phyloP scores from a whole-genome alignment of 2,797 vertebrate species.

The Florisuga fusca region DNA sequence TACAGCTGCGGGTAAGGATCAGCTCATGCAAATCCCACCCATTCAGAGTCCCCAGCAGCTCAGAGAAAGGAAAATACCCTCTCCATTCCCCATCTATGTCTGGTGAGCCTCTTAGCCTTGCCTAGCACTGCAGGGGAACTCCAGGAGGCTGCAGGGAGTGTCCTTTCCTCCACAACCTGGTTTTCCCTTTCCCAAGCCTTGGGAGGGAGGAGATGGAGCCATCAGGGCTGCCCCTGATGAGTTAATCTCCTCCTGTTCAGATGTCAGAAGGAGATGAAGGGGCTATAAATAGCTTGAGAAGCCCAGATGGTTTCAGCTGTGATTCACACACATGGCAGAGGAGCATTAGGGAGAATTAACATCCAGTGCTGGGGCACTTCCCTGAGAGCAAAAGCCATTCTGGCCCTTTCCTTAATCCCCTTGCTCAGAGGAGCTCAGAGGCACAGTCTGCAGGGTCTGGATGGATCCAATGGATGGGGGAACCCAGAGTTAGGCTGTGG shows the following conservation, averaged over 20 bases:
- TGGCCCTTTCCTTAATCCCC: slow-evolving; percentile 20
- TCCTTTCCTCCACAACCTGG: neutral
- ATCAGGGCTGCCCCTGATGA: neutral
- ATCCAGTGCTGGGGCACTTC: slow-evolving; percentile 41
- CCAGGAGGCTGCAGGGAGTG: neutral
- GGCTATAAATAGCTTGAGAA: slow-evolving; percentile 62
- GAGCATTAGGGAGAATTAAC: slow-evolving; percentile 73
- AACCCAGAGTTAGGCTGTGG: neutral
- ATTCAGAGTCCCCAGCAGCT: neutral
- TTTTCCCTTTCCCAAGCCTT: neutral
- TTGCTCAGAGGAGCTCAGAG: neutral
- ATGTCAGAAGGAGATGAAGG: slow-evolving; percentile 61
- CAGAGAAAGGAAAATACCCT: neutral
- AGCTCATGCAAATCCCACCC: neutral
- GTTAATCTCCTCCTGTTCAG: slow-evolving; percentile 46
- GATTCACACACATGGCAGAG: slow-evolving; percentile 46
- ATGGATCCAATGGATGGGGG: neutral
- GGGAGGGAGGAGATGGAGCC: neutral
- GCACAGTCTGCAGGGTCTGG: neutral
- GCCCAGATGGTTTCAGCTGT: slow-evolving; percentile 32
- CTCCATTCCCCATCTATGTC: neutral
- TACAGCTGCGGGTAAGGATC: slow-evolving; percentile 63
- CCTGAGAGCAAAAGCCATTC: neutral
- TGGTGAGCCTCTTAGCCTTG: neutral
- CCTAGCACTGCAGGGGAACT: neutral